These are phyloP conservation scores for Microcebus murinus DNA, from an alignment of 2,113 vertebrate genomes.

Conservation along the genomic window DNA sequence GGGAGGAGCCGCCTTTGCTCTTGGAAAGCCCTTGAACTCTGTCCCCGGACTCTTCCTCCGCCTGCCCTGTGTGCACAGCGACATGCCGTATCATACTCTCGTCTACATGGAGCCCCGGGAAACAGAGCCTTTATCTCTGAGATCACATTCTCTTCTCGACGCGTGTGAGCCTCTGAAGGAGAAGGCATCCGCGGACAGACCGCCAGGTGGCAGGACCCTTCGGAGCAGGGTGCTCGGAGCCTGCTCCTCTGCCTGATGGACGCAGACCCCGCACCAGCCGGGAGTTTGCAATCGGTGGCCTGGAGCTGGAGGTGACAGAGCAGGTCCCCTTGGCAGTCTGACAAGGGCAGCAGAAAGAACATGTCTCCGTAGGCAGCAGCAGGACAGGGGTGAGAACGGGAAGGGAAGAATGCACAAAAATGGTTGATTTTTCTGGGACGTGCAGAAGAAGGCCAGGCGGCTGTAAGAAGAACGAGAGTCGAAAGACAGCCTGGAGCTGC, in stretches of 20 bases:
- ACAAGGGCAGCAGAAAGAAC: rapidly evolving
- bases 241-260: background rate
- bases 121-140: background rate
- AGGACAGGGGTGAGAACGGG: background rate
- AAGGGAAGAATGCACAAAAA: background rate
- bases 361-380: too few relatives aligned
- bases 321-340: rapidly evolving
- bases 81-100: rapidly evolving
- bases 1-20: rapidly evolving
- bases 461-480: background rate
- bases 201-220: background rate
- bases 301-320: background rate
- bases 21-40: background rate
- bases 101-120: rapidly evolving
- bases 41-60: rapidly evolving
- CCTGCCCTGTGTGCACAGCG: background rate
- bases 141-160: background rate
- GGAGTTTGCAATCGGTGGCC: rapidly evolving
- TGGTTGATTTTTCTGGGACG: background rate
- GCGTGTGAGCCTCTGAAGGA: rapidly evolving
- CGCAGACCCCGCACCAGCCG: rapidly evolving
- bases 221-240: rapidly evolving
- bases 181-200: rapidly evolving
- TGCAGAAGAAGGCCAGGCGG: background rate
- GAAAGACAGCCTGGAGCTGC: rapidly evolving